Evolutionary conservation across 2,797 vertebrate species (phyloP).

Genomic region (Peromyscus melanophrys): DNA sequence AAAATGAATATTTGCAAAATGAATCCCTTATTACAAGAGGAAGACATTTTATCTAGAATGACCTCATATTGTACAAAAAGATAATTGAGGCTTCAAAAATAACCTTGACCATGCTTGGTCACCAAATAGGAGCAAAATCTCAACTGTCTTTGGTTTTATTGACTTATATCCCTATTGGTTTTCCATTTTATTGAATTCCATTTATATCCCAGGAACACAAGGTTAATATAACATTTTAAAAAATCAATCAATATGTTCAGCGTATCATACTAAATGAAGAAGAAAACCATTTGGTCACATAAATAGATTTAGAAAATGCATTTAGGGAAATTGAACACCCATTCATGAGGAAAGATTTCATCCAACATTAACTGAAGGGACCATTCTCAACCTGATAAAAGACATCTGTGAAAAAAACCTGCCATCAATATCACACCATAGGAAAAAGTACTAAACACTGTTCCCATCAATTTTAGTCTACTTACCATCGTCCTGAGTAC

Average conservation of each 20-base stretch:
- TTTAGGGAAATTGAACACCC: not conserved
- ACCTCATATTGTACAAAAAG: not conserved
- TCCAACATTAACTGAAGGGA: constrained; percentile 3
- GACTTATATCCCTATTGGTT: not conserved
- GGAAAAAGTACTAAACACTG: not conserved
- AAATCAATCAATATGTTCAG: constrained; percentile 50
- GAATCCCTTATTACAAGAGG: not conserved
- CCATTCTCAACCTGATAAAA: constrained; percentile 4
- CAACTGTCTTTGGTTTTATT: not conserved
- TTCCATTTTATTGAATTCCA: constrained; percentile 36
- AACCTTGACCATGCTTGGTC: not conserved
- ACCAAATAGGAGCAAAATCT: not conserved
- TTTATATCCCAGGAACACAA: constrained; percentile 12
- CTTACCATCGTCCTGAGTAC: not conserved
- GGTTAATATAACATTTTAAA: constrained; percentile 28
- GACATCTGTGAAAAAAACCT: not conserved
- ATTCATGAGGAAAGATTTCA: constrained; percentile 27
- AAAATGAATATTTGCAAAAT: constrained; percentile 3
- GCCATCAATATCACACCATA: not conserved
- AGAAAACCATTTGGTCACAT: not conserved
- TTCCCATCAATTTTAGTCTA: not conserved
- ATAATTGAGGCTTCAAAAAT: not conserved
- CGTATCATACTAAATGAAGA: constrained; percentile 37
- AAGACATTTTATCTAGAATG: not conserved
- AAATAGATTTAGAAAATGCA: constrained; percentile 21